phyloP scores from a whole-genome alignment of 2,797 vertebrate species.

The Neosilurus mollespiculum region DNA sequence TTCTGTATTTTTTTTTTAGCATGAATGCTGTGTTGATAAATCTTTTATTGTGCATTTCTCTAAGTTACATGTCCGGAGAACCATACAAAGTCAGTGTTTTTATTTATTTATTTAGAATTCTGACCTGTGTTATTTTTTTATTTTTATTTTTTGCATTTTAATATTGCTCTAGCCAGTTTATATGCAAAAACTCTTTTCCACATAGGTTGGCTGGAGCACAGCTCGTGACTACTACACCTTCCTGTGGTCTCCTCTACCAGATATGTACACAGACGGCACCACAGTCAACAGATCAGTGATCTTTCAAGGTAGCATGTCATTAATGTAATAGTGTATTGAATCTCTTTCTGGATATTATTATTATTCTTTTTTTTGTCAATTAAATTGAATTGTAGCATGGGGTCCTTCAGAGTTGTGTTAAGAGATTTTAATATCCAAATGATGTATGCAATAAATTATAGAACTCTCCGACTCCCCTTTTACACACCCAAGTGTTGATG shows the following conservation, averaged over 20 bases:
- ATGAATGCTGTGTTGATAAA: not conserved
- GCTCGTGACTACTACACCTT: constrained; percentile 98
- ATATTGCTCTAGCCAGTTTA: not conserved
- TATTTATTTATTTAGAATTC: not conserved
- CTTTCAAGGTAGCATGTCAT: constrained; percentile 89
- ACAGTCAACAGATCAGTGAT: constrained; percentile 89
- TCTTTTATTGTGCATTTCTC: not conserved
- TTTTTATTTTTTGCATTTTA: not conserved
- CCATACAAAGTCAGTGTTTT: not conserved
- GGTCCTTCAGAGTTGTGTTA: constrained; percentile 53
- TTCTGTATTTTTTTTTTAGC: constrained; percentile 1
- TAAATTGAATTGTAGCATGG: constrained; percentile 38
- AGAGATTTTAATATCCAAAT: constrained; percentile 56
- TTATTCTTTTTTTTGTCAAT: not conserved
- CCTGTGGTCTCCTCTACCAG: constrained; percentile 97
- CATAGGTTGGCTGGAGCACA: constrained; percentile 98
- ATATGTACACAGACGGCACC: constrained; percentile 88
- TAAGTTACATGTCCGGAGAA: not conserved
- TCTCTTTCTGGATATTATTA: not conserved
- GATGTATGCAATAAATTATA: constrained; percentile 52
- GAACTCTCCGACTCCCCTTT: constrained; percentile 49
- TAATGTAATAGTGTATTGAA: not conserved
- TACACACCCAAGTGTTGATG: constrained; percentile 53
- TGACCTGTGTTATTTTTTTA: not conserved
- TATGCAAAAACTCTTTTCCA: constrained; percentile 41